Evolutionary conservation across 2,113 vertebrate genomes (phyloP).

Genomic region (Callaeas wilsoni): DNA sequence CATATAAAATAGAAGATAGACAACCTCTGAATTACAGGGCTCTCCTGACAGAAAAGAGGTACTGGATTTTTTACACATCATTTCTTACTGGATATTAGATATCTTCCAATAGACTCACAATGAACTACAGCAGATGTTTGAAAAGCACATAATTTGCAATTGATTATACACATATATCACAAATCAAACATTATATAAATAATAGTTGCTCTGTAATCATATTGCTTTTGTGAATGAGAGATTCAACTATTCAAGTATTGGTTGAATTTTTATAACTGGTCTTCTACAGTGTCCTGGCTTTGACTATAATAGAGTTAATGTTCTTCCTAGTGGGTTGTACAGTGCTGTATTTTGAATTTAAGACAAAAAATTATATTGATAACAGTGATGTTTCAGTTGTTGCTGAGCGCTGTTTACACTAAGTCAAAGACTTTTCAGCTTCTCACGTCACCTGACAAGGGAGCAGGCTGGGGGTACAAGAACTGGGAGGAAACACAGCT

Average conservation of each 20-base stretch:
- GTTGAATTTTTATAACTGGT: background rate
- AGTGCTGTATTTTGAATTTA: background rate
- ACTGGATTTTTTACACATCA: background rate
- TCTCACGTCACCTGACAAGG: background rate
- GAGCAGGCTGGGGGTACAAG: background rate
- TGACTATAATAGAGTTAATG: background rate
- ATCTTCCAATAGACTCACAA: background rate
- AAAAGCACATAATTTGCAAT: constrained; percentile 16
- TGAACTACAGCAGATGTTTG: constrained; percentile 21
- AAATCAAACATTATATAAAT: constrained; percentile 5
- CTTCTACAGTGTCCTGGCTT: background rate
- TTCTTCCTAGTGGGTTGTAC: background rate
- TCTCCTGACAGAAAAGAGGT: background rate
- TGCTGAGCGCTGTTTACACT: background rate
- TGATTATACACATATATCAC: background rate
- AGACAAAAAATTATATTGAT: background rate
- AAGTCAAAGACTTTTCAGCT: background rate
- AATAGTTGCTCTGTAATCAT: background rate
- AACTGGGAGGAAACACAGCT: background rate
- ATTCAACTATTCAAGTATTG: background rate
- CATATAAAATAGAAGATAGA: background rate
- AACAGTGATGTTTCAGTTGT: background rate
- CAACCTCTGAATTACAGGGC: background rate
- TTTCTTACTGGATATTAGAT: constrained; percentile 17
- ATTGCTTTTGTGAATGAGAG: background rate